Conservation (phyloP, 2,113 vertebrate species). For the Eupsittula cactorum region DNA sequence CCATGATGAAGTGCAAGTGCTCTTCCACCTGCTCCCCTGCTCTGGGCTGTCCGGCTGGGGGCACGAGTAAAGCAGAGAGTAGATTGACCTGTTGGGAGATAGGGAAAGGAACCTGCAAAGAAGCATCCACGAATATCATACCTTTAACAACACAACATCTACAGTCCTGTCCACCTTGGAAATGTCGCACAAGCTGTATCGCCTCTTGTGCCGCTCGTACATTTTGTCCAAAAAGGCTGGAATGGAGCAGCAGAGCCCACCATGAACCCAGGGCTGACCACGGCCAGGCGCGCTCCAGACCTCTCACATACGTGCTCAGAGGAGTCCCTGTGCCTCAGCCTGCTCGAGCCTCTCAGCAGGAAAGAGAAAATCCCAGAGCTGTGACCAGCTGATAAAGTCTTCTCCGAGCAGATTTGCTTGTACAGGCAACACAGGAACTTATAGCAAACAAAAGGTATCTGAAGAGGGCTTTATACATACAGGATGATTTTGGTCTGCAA, state of each 20-base stretch:
- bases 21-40: neutral
- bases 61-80: fast-evolving
- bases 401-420: slow-evolving; percentile 39
- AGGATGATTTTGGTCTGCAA: neutral
- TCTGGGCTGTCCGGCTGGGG: neutral
- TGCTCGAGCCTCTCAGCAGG: slow-evolving; percentile 63
- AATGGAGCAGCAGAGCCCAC: slow-evolving; percentile 63
- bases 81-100: fast-evolving
- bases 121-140: slow-evolving; percentile 63
- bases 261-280: slow-evolving; percentile 60
- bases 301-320: slow-evolving; percentile 75
- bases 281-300: slow-evolving; percentile 37
- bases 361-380: slow-evolving; percentile 46
- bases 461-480: slow-evolving; percentile 19
- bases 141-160: slow-evolving; percentile 96
- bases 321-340: slow-evolving; percentile 65
- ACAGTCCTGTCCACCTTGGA: slow-evolving; percentile 89
- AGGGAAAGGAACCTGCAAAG: neutral
- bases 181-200: slow-evolving; percentile 91
- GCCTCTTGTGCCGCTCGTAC: slow-evolving; percentile 95
- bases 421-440: slow-evolving; percentile 31
- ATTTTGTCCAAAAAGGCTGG: slow-evolving; percentile 76
- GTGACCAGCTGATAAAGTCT: slow-evolving; percentile 41
- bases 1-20: neutral
- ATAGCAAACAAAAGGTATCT: slow-evolving; percentile 32